These are phyloP conservation scores for Eilema caniola DNA, from an alignment of 2,888 invertebrate genomes.

Conservation along the genomic window DNA sequence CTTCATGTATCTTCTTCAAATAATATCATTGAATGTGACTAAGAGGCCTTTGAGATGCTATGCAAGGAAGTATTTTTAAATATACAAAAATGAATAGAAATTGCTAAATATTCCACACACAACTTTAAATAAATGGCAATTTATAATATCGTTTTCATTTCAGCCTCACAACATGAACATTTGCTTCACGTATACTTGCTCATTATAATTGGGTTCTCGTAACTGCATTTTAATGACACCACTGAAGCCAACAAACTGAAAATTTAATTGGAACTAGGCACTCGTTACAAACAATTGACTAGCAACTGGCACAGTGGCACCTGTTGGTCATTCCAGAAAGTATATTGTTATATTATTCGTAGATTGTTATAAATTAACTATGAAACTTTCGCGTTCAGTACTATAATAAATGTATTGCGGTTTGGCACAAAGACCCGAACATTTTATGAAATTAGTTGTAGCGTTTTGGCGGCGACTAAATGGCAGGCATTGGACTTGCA, in stretches of 20 bases:
- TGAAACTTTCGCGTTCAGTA: background rate
- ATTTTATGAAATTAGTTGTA: background rate
- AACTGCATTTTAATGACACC: constrained; percentile 14
- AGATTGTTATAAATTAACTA: background rate
- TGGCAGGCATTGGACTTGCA: too few relatives aligned
- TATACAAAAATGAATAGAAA: too few relatives aligned
- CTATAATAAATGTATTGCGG: background rate
- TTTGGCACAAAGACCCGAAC: background rate
- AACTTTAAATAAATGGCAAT: too few relatives aligned
- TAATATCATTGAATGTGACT: too few relatives aligned
- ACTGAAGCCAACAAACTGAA: constrained; percentile 16
- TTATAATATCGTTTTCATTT: too few relatives aligned
- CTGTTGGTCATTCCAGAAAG: background rate
- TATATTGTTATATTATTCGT: too few relatives aligned
- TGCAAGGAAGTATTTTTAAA: too few relatives aligned
- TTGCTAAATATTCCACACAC: too few relatives aligned
- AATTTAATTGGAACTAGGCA: constrained; percentile 11
- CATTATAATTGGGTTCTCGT: constrained; percentile 19
- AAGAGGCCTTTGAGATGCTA: too few relatives aligned
- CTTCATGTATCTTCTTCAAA: too few relatives aligned
- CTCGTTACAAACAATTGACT: constrained; percentile 12
- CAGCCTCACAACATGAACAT: background rate
- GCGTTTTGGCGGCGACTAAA: too few relatives aligned
- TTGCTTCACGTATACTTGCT: constrained; percentile 6
- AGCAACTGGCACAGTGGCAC: background rate